phyloP scores from a whole-genome alignment of 2,888 invertebrate species.

The Cosmorhoe ocellata region DNA sequence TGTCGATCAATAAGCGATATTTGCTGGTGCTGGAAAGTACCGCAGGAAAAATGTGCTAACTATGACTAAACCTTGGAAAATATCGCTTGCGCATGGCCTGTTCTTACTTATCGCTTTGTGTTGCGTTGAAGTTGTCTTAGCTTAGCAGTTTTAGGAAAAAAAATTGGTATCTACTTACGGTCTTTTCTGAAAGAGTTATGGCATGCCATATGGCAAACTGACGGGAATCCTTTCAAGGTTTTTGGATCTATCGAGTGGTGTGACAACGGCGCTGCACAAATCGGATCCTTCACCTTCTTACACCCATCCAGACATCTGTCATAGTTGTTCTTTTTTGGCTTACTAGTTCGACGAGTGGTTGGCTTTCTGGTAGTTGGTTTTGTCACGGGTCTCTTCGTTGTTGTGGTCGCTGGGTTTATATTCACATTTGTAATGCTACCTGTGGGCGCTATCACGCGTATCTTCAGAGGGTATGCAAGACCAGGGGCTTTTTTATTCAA shows the following conservation, averaged over 20 bases:
- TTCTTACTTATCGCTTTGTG: too few relatives aligned
- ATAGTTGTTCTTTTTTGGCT: slow-evolving; percentile 59
- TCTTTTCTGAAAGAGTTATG: slow-evolving; percentile 69
- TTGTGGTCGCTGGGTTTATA: slow-evolving; percentile 46
- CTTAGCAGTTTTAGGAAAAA: not conserved
- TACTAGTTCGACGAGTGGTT: slow-evolving; percentile 48
- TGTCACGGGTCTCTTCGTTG: slow-evolving; percentile 3
- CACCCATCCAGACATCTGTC: slow-evolving; percentile 64
- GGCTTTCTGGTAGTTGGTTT: slow-evolving; percentile 49
- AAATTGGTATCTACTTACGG: slow-evolving; percentile 51
- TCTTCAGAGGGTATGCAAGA: slow-evolving; percentile 43
- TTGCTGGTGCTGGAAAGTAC: too few relatives aligned
- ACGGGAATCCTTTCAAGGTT: slow-evolving; percentile 70
- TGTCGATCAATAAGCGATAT: too few relatives aligned
- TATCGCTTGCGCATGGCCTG: too few relatives aligned
- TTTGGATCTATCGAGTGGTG: slow-evolving; percentile 56
- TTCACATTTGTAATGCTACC: slow-evolving; percentile 65
- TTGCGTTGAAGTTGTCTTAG: too few relatives aligned
- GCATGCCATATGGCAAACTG: slow-evolving; percentile 75
- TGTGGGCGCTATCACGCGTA: slow-evolving; percentile 60
- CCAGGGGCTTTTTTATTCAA: slow-evolving; percentile 3
- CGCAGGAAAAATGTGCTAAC: too few relatives aligned
- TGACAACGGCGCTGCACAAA: slow-evolving; percentile 65
- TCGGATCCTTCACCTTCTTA: slow-evolving; percentile 56
- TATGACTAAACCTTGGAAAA: too few relatives aligned